Base-by-base conservation (phyloP, 2,797 vertebrate species). In the Liasis olivaceus region DNA sequence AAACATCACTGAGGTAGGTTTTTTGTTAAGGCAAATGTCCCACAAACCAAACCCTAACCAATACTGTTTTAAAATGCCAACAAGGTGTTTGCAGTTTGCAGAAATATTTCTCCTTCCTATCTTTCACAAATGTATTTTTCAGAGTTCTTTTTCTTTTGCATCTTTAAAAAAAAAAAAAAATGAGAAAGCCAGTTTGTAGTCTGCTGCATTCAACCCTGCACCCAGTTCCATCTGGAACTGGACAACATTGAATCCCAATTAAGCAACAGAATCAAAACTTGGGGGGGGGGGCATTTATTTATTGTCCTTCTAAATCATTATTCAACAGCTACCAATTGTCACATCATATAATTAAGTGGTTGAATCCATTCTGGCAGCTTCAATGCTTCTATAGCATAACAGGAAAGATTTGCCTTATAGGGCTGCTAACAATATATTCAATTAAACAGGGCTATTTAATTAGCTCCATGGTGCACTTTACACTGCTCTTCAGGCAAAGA, bases 361-460 rank as follows among this genome's bases (percentile, higher is more conserved):
- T 36, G 28, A 93, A 87, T 87, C 42, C 28, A 54, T 87, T 63
- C 26, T 66, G 87, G n/a, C 77, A 89, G 64, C 86, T 90, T 54
- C 20, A 60, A 4, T 77, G 92, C 87, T 72, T 92, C 88, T 90
- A 66, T 24, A 90, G 64, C 58, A 24, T 87, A 89, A 88, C 54
- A 59, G 28, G 31, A 86, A 60, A 31, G 12, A 77, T 69, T 72
- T 13, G 42, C 56, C 87, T 90, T 93, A 72, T 72, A 60, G 89
- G 89, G 85, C 47, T 58, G 59, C 63, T 81, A 58, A 63, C 47
- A 90, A 77, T 81, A 84, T 36, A 87, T 93, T 64, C 89, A 64
- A 84, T 90, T 93, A 93, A 90, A 42, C n/a, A 90, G 59, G 89
- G 14, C 69, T 93, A 93, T 88, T 90, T 90, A 87, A 93, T 93